Conservation (phyloP, 2,113 vertebrate genomes). For the Cichladusa arquata region DNA sequence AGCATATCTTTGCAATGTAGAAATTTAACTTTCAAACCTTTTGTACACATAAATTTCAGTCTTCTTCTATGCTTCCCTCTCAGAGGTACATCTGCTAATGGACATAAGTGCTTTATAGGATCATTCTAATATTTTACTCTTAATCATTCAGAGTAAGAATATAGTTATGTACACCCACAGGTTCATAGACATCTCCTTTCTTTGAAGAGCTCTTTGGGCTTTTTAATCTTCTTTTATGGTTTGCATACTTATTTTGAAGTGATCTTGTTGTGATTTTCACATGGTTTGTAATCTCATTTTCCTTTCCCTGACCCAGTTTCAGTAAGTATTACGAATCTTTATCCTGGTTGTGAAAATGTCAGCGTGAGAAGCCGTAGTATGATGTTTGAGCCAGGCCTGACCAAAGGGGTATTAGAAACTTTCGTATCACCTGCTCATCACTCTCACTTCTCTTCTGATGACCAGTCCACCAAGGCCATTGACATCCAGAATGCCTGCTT, state of each 20-base stretch:
- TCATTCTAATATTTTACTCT: neutral
- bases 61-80: neutral
- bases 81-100: fast-evolving
- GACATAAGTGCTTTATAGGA: neutral
- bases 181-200: neutral
- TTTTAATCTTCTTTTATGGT: neutral
- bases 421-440: conserved; percentile 82
- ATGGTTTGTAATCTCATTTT: conserved; percentile 32
- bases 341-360: conserved; percentile 96
- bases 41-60: neutral
- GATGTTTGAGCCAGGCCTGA: conserved; percentile 98
- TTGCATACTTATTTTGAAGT: neutral
- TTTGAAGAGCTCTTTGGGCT: neutral
- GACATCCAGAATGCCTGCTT: conserved; percentile 87
- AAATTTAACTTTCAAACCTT: neutral
- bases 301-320: conserved; percentile 79
- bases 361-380: conserved; percentile 96
- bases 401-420: conserved; percentile 93
- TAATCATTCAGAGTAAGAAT: neutral
- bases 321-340: conserved; percentile 92
- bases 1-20: neutral
- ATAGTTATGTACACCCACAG: neutral
- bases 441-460: conserved; percentile 78
- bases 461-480: conserved; percentile 88
- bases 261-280: neutral